Base-by-base conservation (phyloP, 1,140 invertebrate genomes). In the Drosophila repleta region DNA sequence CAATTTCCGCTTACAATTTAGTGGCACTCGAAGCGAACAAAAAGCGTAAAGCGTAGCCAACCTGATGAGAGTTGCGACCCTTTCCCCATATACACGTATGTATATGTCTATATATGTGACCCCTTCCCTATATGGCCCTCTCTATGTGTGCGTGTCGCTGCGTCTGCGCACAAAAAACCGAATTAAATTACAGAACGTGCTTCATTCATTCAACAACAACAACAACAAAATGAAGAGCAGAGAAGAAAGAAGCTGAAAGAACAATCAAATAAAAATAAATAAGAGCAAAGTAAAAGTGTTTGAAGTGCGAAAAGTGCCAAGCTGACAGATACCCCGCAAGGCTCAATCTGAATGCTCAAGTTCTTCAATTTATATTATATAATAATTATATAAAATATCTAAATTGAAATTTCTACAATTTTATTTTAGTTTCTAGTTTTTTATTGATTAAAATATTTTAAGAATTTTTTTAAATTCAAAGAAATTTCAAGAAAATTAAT, bases 181-280 rank as follows among this genome's bases (percentile, higher is more conserved):
- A 85, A 82, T 87, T 85, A 79, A 85, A 88, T 85, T 88, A 85
- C 82, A 88, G 83, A 85, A 85, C 82, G 82, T 85, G 82, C 79
- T 69, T 57, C 64, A 53, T 56, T 68, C 45, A 64, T 35, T 35
- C 32, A 24, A 67, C 39, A 67, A 52, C 48, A 17, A 61, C 0
- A 35, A 21, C 0, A 52, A 32, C 15, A 29, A 20, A 20, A 48
- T 63, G 24, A 15, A 39, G 17, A 32, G 10, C 24, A 29, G 26
- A 29, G 32, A 11, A 35, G 32, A 35, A 35, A 13, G 32, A 35
- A 35, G 32, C 32, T 35, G 32, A 35, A 35, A 35, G 32, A 35
- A 26, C 53, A 57, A 57, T 43, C 6, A 53, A 48, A 67, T 10
- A 37, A 53, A 72, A 21, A 67, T 21, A 72, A 45, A 64, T 29